Percentiles rank a stretch among this genome's conserved stretches.
phyloP scores from a whole-genome alignment of 1,140 invertebrate genomes.

The Aphis gossypii region DNA sequence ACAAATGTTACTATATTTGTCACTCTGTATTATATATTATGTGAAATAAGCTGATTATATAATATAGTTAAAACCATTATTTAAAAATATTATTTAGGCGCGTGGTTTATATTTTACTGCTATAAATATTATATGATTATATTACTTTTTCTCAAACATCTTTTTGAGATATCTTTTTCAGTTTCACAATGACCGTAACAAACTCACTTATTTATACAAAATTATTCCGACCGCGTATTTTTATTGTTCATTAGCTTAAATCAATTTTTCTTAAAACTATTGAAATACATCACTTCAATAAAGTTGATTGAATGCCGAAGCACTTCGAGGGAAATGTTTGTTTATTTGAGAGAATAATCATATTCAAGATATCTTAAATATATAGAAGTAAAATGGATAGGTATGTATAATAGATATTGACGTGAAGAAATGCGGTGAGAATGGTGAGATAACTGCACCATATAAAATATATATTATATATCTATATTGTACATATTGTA shows the following conservation, averaged over 20 bases:
- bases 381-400: background rate
- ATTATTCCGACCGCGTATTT: background rate
- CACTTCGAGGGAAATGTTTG: background rate
- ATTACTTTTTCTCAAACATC: background rate
- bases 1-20: too few species aligned
- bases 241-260: background rate
- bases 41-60: background rate
- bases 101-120: background rate
- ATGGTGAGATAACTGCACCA: background rate
- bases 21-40: background rate
- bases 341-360: background rate
- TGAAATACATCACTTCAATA: background rate
- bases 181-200: background rate
- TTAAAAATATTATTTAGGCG: background rate
- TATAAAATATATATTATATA: background rate
- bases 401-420: constrained; percentile 9
- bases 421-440: constrained; percentile 35
- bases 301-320: background rate
- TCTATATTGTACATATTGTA: background rate
- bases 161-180: background rate
- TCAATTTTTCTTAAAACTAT: background rate
- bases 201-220: background rate
- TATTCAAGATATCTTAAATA: background rate
- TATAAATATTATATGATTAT: background rate
- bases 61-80: background rate